Evolutionary conservation across 2,888 invertebrate genomes (phyloP), one percentile per base, ranked within the genome.

Genomic region (Aspidiotus destructor): DNA sequence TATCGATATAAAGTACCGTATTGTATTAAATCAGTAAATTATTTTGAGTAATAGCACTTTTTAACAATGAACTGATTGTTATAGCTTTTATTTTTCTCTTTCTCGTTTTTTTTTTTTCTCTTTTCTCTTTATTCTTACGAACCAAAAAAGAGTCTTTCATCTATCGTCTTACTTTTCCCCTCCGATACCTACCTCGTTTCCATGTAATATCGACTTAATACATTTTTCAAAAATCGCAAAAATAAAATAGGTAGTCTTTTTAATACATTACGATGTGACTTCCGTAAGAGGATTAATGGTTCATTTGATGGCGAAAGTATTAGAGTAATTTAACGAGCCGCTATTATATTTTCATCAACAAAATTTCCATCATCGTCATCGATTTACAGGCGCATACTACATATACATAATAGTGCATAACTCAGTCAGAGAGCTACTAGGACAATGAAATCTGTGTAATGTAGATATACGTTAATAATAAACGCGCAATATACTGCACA

Each of bases 251-350:
- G 28, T 28, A 63, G 63, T 65, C 65, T 65, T 65, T 65, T 44
- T 58, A 64, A 65, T 58, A 65, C 57, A 44, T 57, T 65, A 58
- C 58, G 58, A 58, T 57, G 48, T 65, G 65, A 65, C 65, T 65
- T 65, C 58, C 58, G 44, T 65, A 65, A 65, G 65, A 65, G 65
- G 57, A 65, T 65, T 65, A 65, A 65, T 65, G 65, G 65, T 65
- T 65, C 58, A 65, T 65, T 65, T 65, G 65, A 65, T 65, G 65
- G 65, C 65, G 57, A 65, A 65, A 65, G 65, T 65, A 65, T 65
- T 65, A 57, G 28, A 65, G 65, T 65, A 57, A 65, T 65, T 65
- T 65, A 65, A 65, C 65, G 65, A 65, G 65, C 65, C 55, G 57
- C 65, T 65, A 65, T 65, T 65, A 65, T 65, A 65, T 65, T 65